phyloP scores from a whole-genome alignment of 2,888 invertebrate genomes.

The Dusona sp. region DNA sequence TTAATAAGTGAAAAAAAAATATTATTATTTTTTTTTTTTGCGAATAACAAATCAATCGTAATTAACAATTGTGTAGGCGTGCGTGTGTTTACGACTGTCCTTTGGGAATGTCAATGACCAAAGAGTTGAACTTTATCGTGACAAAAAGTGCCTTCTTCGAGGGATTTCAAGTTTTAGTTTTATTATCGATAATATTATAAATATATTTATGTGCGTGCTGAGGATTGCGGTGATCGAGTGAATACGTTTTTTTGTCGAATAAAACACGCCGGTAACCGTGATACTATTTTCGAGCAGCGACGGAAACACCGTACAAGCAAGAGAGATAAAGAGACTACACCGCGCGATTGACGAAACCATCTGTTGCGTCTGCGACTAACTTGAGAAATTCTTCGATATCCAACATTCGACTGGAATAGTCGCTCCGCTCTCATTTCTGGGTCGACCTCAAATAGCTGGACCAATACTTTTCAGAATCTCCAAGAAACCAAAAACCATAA shows the following conservation, averaged over 20 bases:
- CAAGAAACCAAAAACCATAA: constrained; percentile 3
- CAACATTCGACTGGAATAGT: constrained; percentile 15
- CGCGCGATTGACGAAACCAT: constrained; percentile 43
- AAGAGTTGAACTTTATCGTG: background rate
- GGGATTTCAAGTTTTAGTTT: background rate
- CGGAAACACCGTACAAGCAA: background rate
- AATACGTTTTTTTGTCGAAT: constrained; percentile 17
- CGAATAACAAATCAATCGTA: background rate
- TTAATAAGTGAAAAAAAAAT: background rate
- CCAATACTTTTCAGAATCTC: background rate
- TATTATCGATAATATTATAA: background rate
- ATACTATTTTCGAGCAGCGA: constrained; percentile 35
- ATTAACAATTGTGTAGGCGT: background rate
- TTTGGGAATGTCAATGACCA: background rate
- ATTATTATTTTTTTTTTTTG: background rate
- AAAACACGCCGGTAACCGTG: constrained; percentile 5
- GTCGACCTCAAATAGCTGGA: constrained; percentile 1
- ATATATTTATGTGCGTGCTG: constrained; percentile 15
- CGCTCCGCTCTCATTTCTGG: background rate
- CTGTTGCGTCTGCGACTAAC: constrained; percentile 44
- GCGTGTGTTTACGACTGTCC: background rate
- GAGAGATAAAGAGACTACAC: constrained; percentile 14
- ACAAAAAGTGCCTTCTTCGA: constrained; percentile 27
- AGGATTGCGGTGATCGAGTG: constrained; percentile 60
- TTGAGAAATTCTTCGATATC: constrained; percentile 28